phyloP scores from a whole-genome alignment of 2,113 vertebrate genomes.

The Hepsetus odoe region DNA sequence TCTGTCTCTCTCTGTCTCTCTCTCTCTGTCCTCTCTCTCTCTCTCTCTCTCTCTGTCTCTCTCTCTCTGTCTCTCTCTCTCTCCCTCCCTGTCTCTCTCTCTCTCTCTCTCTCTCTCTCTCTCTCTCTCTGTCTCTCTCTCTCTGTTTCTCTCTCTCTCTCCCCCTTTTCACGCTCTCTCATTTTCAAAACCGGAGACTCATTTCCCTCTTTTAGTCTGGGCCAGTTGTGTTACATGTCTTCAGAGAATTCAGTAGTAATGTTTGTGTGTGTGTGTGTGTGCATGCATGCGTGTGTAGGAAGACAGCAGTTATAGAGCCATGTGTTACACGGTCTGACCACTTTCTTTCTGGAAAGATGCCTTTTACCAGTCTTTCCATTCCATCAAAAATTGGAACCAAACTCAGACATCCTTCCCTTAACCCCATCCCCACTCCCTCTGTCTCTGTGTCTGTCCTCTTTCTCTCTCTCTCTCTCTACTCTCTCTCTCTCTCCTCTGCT shows the following conservation, averaged over 20 bases:
- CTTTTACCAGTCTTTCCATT: neutral
- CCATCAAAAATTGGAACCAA: neutral
- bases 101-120: too few relatives aligned
- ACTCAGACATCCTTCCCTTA: neutral
- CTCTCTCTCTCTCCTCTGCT: too few relatives aligned
- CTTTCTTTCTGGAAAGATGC: neutral
- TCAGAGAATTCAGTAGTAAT: neutral
- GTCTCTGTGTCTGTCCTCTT: too few relatives aligned
- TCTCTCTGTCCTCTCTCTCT: neutral
- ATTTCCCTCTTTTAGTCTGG: neutral
- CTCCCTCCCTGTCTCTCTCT: neutral
- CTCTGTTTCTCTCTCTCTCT: neutral
- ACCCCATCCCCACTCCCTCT: too few relatives aligned
- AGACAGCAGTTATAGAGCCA: conserved; percentile 21
- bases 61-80: neutral
- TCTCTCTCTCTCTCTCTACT: too few relatives aligned
- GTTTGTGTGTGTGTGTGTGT: conserved; percentile 17
- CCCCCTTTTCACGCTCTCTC: too few relatives aligned
- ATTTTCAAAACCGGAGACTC: neutral
- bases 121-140: neutral
- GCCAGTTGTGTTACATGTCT: conserved; percentile 29
- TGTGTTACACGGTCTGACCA: conserved; percentile 14
- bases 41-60: neutral
- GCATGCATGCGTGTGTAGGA: conserved; percentile 13
- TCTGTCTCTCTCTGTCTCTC: neutral